phyloP scores from a whole-genome alignment of 2,797 vertebrate genomes.

The Enteromius fasciolatus region DNA sequence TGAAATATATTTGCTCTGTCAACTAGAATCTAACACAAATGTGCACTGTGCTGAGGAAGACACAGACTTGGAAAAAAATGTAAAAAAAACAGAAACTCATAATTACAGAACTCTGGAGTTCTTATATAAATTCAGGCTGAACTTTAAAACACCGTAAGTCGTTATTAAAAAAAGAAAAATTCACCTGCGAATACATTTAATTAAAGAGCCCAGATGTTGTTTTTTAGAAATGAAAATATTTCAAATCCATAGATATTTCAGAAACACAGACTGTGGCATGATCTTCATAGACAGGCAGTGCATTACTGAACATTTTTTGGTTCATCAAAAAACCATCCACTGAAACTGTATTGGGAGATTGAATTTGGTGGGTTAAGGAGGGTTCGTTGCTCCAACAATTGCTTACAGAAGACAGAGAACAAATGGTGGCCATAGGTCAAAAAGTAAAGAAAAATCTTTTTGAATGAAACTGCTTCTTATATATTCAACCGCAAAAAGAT shows the following conservation, averaged over 20 bases:
- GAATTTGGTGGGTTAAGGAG: conserved; percentile 22
- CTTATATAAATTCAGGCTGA: background rate
- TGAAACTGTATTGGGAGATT: conserved; percentile 42
- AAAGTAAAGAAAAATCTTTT: background rate
- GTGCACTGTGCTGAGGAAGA: conserved; percentile 66
- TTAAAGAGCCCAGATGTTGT: background rate
- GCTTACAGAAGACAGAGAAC: background rate
- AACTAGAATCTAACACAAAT: conserved; percentile 65
- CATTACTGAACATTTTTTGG: conserved; percentile 29
- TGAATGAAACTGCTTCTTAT: background rate
- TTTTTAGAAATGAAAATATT: background rate
- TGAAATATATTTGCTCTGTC: conserved; percentile 65
- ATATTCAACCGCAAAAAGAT: too few species aligned
- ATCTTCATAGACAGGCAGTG: conserved; percentile 22
- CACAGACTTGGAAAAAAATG: conserved; percentile 51
- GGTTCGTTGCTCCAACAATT: background rate
- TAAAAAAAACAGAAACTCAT: background rate
- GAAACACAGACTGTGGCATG: background rate
- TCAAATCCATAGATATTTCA: background rate
- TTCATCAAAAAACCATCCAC: conserved; percentile 47
- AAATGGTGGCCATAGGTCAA: conserved; percentile 37
- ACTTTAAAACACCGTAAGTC: conserved; percentile 11
- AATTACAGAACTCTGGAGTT: background rate
- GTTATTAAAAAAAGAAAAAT: background rate
- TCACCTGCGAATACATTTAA: background rate